Conservation (phyloP, 2,113 vertebrate genomes). For the Onychorhynchus coronatus region DNA sequence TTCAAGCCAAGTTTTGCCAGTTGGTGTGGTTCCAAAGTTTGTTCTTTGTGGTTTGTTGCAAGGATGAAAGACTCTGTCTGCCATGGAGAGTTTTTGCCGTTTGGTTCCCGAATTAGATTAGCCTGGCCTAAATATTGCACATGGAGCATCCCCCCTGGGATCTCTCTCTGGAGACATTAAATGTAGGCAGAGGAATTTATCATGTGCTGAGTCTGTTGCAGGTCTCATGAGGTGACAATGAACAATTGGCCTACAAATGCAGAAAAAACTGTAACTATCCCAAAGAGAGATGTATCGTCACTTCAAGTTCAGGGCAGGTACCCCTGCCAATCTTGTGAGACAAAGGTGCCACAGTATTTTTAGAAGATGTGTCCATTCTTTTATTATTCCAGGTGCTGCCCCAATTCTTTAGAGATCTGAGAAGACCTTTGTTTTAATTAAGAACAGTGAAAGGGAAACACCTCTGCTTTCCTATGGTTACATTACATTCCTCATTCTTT, state of each 20-base stretch:
- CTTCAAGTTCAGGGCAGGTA: neutral
- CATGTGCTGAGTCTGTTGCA: neutral
- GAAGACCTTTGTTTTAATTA: neutral
- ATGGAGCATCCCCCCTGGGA: neutral
- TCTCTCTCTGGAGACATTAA: neutral
- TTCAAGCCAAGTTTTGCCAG: neutral
- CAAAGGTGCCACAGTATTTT: neutral
- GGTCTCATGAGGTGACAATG: neutral
- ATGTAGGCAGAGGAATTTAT: neutral
- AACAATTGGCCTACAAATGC: neutral
- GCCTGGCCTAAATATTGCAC: neutral
- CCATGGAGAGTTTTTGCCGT: neutral
- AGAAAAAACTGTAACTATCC: neutral
- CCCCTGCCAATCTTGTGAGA: neutral
- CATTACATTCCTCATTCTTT: neutral
- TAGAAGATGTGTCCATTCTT: neutral
- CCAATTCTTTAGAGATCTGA: neutral
- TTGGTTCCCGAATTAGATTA: neutral
- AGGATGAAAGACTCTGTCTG: neutral
- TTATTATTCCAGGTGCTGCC: neutral
- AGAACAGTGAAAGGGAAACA: conserved; percentile 17
- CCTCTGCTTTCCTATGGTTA: conserved; percentile 42
- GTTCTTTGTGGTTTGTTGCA: neutral
- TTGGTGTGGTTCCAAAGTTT: conserved; percentile 5
- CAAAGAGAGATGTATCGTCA: neutral